phyloP scores from a whole-genome alignment of 2,888 invertebrate genomes.

The Cataglyphis rosenhaueri region DNA sequence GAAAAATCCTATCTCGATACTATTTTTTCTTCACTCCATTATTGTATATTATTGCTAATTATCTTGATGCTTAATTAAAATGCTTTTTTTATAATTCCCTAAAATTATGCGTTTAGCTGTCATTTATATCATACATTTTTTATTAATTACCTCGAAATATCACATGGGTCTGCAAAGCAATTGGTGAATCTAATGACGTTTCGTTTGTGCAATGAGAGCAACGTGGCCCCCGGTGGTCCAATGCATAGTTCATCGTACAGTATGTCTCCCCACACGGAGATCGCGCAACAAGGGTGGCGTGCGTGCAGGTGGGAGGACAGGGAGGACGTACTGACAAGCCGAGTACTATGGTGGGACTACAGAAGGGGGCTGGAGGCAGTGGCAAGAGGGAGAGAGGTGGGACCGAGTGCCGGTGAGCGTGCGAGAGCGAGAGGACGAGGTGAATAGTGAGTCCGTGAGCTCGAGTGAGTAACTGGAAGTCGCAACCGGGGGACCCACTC shows the following conservation, averaged over 20 bases:
- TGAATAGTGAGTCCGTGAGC: conserved; percentile 81
- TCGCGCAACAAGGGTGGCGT: conserved; percentile 65
- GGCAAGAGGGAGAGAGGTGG: conserved; percentile 68
- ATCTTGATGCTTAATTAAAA: not conserved
- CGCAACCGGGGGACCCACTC: conserved; percentile 81
- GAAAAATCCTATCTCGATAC: not conserved
- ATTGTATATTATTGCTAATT: not conserved
- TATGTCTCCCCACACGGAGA: conserved; percentile 58
- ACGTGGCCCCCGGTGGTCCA: conserved; percentile 77
- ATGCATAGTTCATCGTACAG: not conserved
- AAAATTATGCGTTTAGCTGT: not conserved
- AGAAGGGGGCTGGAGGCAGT: conserved; percentile 67
- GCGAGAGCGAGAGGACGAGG: conserved; percentile 77
- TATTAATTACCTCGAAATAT: not conserved
- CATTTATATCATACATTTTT: not conserved
- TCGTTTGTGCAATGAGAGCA: conserved; percentile 79
- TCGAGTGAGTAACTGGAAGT: conserved; percentile 83
- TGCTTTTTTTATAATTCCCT: not conserved
- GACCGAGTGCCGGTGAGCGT: conserved; percentile 65
- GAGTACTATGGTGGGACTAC: conserved; percentile 66
- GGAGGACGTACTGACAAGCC: conserved; percentile 71
- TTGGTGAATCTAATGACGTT: conserved; percentile 72
- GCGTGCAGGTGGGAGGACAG: conserved; percentile 65
- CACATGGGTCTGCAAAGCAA: not conserved
- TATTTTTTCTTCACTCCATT: not conserved